Percentiles rank a stretch among this genome's conserved stretches.
Conservation (phyloP, 2,797 vertebrate species). For the Gymnothorax javanicus region DNA sequence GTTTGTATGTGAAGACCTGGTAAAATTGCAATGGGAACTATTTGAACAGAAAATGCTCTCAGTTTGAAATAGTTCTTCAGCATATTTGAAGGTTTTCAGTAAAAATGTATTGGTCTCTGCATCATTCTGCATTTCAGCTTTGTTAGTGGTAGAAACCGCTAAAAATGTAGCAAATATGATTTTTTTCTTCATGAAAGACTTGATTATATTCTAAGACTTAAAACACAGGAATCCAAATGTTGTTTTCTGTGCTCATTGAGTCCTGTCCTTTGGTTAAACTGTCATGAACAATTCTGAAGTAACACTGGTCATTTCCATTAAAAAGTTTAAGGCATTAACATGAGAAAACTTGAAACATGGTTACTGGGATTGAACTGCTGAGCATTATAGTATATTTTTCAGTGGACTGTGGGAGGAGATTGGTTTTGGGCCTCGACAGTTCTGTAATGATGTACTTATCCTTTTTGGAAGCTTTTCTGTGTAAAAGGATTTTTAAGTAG, state of each 20-base stretch:
- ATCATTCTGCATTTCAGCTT: background rate
- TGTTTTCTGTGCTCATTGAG: background rate
- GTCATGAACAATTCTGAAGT: background rate
- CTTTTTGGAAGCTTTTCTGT: background rate
- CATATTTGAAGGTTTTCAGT: background rate
- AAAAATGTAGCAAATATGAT: background rate
- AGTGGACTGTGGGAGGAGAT: background rate
- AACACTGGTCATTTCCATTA: background rate
- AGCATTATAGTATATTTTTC: background rate
- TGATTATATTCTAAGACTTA: too few species aligned
- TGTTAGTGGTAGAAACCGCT: background rate
- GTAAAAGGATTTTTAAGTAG: too few species aligned
- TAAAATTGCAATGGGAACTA: background rate
- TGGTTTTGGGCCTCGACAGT: background rate
- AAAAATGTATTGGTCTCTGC: background rate
- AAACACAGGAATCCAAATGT: background rate
- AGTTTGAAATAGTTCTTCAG: background rate
- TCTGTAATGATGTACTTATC: background rate
- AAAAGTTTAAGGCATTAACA: background rate
- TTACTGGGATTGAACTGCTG: background rate
- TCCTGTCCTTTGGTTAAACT: background rate
- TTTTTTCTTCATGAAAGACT: too few species aligned
- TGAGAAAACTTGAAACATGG: slow-evolving; percentile 7
- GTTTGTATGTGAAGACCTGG: background rate
- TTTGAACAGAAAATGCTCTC: background rate